phyloP scores from a whole-genome alignment of 2,797 vertebrate species.

The Hydrophis major region DNA sequence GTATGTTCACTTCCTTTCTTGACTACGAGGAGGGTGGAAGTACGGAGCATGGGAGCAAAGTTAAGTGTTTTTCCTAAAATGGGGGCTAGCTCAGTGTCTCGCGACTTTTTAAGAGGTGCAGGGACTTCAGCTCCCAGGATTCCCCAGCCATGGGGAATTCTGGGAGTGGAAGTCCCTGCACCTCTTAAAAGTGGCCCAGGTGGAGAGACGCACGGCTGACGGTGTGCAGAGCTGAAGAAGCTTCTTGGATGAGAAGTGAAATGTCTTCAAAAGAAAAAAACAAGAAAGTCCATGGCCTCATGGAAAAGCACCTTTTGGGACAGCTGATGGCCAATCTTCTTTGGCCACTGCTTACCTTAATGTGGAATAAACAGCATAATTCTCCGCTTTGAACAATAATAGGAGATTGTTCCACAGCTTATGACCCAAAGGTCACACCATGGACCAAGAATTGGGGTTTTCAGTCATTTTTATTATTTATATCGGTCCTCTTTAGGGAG shows the following conservation, averaged over 20 bases:
- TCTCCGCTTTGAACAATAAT: not conserved
- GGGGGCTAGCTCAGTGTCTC: not conserved
- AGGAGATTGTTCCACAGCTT: not conserved
- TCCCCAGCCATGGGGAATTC: not conserved
- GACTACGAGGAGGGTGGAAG: slow-evolving; percentile 6
- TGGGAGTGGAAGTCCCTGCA: not conserved
- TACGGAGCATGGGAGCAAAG: not conserved
- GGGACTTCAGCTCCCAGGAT: not conserved
- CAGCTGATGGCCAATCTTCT: not conserved
- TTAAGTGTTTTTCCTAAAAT: not conserved
- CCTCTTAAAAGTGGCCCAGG: not conserved
- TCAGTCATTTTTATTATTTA: not conserved
- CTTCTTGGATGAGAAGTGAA: too few relatives aligned
- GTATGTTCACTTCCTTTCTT: slow-evolving; percentile 20
- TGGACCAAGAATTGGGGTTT: too few relatives aligned
- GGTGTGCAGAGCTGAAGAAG: too few relatives aligned
- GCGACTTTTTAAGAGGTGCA: not conserved
- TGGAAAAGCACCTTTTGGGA: too few relatives aligned
- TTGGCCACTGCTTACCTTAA: not conserved
- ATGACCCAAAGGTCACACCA: not conserved
- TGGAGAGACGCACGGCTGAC: not conserved
- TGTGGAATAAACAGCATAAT: not conserved
- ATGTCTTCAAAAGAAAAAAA: too few relatives aligned
- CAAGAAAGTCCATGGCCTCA: too few relatives aligned
- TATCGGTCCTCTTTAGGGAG: not conserved